Base-by-base conservation (phyloP, 2,113 vertebrate genomes). In the Brachypodius melanocephalos region DNA sequence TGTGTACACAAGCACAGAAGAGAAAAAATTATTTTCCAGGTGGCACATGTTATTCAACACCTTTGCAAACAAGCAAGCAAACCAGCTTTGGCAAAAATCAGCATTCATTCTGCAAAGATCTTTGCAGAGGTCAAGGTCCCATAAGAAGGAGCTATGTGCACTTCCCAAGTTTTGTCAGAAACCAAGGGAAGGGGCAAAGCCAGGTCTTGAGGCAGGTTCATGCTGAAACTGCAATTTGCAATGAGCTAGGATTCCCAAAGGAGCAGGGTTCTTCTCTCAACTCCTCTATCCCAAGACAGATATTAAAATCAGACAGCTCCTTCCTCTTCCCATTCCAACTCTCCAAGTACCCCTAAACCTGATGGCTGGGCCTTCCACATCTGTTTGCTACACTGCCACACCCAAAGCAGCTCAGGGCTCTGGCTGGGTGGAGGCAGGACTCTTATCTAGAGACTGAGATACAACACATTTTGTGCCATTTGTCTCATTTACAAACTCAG, bases 11-110 rank as follows among this genome's bases (percentile, higher is more conserved):
- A 83, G 71, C 38, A 85, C 67, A 66, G 2, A 2, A 67, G 36
- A 51, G 17, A 65, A 85, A 77, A 88, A 71, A 21, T 8, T 67
- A 28, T 84, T 63, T 84, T 92, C 81, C 91, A 92, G 77, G 66
- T 89, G 84, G 80, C 52, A 89, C 45, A 32, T 38, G 57, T 69
- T 90, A 79, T 52, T 85, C 75, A 73, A 73, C 36, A 42, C 29
- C 58, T 82, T 32, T 58, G 40, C 55, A 91, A 72, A 46, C 43
- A 89, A 45, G 22, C 14, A 49, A 75, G 34, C 52, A 83, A 92
- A 57, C 66, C 36, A 90, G 52, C 45, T 93, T 72, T 65, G 68
- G n/a, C n/a, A 89, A 78, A 45, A 90, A 78, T 19, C 36, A 45
- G 31, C 29, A 57, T 65, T 75, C n/a, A 32, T 54, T 87, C 86